A percentile compares a stretch with the other conserved stretches of the same genome.
phyloP scores from a whole-genome alignment of 2,113 vertebrate species.

The Mugil cephalus region DNA sequence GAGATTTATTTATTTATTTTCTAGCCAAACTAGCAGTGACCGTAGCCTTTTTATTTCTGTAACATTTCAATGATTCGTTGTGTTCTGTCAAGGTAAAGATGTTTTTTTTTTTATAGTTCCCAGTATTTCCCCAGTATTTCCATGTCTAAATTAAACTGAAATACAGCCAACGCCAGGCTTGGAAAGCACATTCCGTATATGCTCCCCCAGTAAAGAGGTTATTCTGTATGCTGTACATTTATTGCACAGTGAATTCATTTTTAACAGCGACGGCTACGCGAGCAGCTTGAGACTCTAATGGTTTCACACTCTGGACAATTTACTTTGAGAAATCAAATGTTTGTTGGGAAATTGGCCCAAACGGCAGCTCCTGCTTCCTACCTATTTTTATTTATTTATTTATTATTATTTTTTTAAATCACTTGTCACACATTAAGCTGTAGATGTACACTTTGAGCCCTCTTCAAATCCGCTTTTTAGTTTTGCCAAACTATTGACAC shows the following conservation, averaged over 20 bases:
- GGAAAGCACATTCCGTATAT: neutral
- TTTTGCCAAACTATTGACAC: constrained; percentile 58
- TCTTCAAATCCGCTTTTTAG: constrained; percentile 37
- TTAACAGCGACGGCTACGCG: neutral
- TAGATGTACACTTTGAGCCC: constrained; percentile 13
- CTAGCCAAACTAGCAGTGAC: no score
- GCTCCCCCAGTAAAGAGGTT: neutral
- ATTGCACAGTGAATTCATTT: constrained; percentile 1
- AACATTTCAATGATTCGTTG: no score
- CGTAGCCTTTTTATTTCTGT: no score
- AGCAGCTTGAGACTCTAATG: constrained; percentile 44
- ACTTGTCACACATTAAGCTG: constrained; percentile 21
- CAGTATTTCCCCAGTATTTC: neutral
- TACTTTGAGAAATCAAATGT: constrained; percentile 27
- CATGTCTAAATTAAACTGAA: neutral
- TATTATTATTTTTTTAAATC: constrained; percentile 25
- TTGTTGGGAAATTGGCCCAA: constrained; percentile 26
- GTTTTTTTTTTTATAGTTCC: neutral
- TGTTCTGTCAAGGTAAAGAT: neutral
- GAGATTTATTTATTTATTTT: no score
- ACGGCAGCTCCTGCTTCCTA: constrained; percentile 10
- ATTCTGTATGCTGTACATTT: constrained; percentile 2
- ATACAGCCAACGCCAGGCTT: neutral
- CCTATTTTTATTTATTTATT: neutral
- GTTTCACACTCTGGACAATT: constrained; percentile 28